These are phyloP conservation scores for Diachasmimorpha longicaudata DNA, from an alignment of 1,140 invertebrate genomes.

Conservation along the genomic window DNA sequence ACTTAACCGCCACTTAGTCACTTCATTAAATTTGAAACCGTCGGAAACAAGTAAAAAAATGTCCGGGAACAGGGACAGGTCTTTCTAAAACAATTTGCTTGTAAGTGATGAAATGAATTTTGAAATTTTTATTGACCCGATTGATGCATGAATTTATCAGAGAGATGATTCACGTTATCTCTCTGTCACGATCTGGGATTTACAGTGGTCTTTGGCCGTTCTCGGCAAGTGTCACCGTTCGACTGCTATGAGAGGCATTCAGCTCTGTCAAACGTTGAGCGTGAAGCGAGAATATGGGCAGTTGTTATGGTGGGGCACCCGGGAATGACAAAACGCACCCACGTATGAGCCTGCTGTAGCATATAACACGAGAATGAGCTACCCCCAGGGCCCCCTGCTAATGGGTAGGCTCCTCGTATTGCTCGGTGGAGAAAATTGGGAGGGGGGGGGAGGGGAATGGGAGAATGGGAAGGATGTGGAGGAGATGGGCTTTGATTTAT, in stretches of 20 bases:
- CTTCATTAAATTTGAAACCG: background rate
- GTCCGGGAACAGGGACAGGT: too few species aligned
- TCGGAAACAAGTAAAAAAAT: background rate
- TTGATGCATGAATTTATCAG: too few species aligned
- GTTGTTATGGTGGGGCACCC: slow-evolving; percentile 24
- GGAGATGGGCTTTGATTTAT: background rate
- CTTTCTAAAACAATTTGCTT: background rate
- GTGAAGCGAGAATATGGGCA: background rate
- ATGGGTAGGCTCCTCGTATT: background rate
- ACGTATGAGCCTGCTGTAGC: background rate
- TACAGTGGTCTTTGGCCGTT: background rate
- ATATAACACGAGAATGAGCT: background rate
- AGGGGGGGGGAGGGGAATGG: too few species aligned
- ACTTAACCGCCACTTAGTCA: background rate
- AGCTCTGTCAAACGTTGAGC: slow-evolving; percentile 35
- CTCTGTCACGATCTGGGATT: background rate
- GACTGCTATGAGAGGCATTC: slow-evolving; percentile 34
- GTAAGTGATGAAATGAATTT: background rate
- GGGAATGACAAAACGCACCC: slow-evolving; percentile 38
- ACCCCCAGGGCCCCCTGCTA: background rate
- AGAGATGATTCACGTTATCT: too few species aligned
- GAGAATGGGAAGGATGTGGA: background rate
- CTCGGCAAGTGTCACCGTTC: slow-evolving; percentile 39
- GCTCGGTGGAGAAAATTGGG: too few species aligned
- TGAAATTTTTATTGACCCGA: too few species aligned